Evolutionary conservation across 2,113 vertebrate genomes (phyloP), one percentile per base, ranked within the genome.

Genomic region (Siniperca chuatsi): DNA sequence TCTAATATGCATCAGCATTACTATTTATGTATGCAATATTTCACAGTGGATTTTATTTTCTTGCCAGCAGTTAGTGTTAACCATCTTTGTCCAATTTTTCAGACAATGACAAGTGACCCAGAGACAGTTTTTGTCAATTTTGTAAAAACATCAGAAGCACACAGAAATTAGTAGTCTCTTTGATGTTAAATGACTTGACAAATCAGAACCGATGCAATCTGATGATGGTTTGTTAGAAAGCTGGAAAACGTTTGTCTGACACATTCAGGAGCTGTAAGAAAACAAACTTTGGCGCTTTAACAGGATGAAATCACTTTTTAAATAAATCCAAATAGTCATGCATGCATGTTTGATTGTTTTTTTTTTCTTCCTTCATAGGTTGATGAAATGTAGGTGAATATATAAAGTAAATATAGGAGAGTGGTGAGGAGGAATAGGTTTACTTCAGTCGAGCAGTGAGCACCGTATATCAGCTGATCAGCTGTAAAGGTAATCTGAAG

Each of bases 241-340:
- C n/a, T 29, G 21, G 1, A 46, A 75, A 48, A 20, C 1, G 0
- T 67, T 20, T 23, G 58, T 21, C 58, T 35, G 46, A 52, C 7
- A 23, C 6, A 50, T 60, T 52, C 2, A 78, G 68, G 42, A 21
- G 7, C 54, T 73, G 68, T 67, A 60, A 54, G 52, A 60, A 77
- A 66, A 23, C 25, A 15, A 50, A 10, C 2, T 1, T 16, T 77
- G 44, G 25, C 13, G 18, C 9, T 70, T 25, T 13, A 21, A 46
- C 5, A 16, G 15, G 35, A 55, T 40, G 4, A 46, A n/a, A 44
- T 50, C 29, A 6, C 2, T 70, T 69, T 68, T 78, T 79, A 6
- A 83, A 90, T 84, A 90, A 90, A 90, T 78, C 48, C 13, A 79
- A 65, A 78, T 69, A 18, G 8, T 44, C n/a, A 70, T 61, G 13